phyloP scores from a whole-genome alignment of 1,140 invertebrate species.

The Venustaconcha ellipsiformis region DNA sequence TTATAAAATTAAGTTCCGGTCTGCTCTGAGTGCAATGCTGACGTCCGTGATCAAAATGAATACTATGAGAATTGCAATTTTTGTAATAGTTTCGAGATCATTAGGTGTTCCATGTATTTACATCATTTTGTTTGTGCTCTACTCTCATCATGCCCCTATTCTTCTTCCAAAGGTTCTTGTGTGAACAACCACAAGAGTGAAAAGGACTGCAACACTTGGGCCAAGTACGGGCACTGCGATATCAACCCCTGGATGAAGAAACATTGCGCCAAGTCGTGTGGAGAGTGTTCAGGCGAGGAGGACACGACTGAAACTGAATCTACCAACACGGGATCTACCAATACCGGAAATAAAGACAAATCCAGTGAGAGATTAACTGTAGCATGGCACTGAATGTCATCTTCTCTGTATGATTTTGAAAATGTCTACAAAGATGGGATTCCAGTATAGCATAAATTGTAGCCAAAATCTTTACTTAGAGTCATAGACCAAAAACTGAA shows the following conservation, averaged over 20 bases:
- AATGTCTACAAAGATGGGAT: too few relatives aligned
- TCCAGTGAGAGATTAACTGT: too few relatives aligned
- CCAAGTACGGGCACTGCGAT: constrained; percentile 23
- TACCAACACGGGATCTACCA: too few relatives aligned
- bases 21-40: background rate
- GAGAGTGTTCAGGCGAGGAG: constrained; percentile 1
- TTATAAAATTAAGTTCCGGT: background rate
- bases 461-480: too few relatives aligned
- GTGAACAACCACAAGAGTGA: constrained; percentile 24
- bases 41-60: background rate
- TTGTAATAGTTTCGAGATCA: background rate
- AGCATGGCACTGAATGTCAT: too few relatives aligned
- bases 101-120: background rate
- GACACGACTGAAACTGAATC: background rate
- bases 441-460: too few relatives aligned
- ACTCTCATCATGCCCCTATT: background rate
- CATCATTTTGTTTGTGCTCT: background rate
- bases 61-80: background rate
- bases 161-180: constrained; percentile 4
- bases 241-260: constrained; percentile 26
- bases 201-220: constrained; percentile 26
- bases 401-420: too few relatives aligned
- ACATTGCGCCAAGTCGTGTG: constrained; percentile 24
- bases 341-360: too few relatives aligned
- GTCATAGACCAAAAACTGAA: too few relatives aligned